Conservation (phyloP, 2,888 invertebrate species). For the Ectobius pallidus region DNA sequence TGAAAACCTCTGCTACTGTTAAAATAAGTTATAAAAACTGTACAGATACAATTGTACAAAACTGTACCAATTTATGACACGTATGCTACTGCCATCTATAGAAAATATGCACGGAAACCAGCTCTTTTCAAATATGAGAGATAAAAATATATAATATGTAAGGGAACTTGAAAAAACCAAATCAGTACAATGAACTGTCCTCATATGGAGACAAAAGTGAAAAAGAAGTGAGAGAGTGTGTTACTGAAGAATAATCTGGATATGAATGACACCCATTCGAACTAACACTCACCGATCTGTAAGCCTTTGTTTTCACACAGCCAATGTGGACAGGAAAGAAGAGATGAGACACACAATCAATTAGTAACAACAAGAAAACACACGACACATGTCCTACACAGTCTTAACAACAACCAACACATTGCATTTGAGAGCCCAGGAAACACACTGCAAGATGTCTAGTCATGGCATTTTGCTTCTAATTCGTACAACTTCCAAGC, state of each 20-base stretch:
- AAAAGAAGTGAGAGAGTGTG: background rate
- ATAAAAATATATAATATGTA: too few relatives aligned
- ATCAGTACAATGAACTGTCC: too few relatives aligned
- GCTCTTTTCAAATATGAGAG: too few relatives aligned
- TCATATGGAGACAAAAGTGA: too few relatives aligned
- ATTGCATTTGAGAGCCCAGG: conserved; percentile 17
- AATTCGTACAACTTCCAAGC: too few relatives aligned
- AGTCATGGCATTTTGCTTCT: background rate
- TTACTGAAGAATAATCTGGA: background rate
- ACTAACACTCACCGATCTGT: conserved; percentile 54
- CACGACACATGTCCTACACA: background rate
- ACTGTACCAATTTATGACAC: too few relatives aligned
- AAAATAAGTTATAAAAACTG: too few relatives aligned
- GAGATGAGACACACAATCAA: conserved; percentile 46
- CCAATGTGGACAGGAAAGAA: conserved; percentile 48
- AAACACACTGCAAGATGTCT: conserved; percentile 21
- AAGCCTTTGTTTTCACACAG: conserved; percentile 51
- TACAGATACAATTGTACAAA: too few relatives aligned
- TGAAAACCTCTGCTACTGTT: too few relatives aligned
- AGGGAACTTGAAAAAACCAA: too few relatives aligned
- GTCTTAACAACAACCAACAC: conserved; percentile 5
- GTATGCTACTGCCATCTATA: too few relatives aligned
- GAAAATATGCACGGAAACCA: too few relatives aligned
- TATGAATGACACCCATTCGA: conserved; percentile 29
- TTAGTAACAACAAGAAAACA: conserved; percentile 43